Conservation (phyloP, 2,888 invertebrate genomes). For the Autographa pulchrina region DNA sequence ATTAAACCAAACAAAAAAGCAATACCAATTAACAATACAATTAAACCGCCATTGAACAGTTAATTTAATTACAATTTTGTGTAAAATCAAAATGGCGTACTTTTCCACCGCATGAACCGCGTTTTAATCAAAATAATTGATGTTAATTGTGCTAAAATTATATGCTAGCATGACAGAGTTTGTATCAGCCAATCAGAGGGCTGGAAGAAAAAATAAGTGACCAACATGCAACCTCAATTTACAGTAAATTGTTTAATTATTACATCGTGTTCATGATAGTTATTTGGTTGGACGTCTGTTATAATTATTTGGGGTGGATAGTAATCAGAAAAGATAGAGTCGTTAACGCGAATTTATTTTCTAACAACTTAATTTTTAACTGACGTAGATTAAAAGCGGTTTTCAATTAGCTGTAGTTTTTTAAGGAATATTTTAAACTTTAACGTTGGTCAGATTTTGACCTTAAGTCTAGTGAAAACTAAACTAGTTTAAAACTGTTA, state of each 20-base stretch:
- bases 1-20: conserved; percentile 8
- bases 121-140: conserved; percentile 57
- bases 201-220: conserved; percentile 24
- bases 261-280: conserved; percentile 48
- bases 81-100: conserved; percentile 38
- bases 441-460: no score
- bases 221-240: conserved; percentile 53
- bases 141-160: conserved; percentile 60
- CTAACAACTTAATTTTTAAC: no score
- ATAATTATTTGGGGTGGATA: conserved; percentile 13
- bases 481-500: no score
- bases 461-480: no score
- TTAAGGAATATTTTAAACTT: no score
- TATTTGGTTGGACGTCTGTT: conserved; percentile 20
- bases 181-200: conserved; percentile 47
- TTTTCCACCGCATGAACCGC: conserved; percentile 29
- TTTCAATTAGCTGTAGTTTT: no score
- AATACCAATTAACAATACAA: conserved; percentile 27
- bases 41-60: conserved; percentile 15
- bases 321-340: background rate
- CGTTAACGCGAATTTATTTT: background rate
- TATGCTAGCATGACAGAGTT: conserved; percentile 39
- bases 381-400: no score
- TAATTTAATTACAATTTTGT: conserved; percentile 33
- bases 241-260: conserved; percentile 54